Conservation (phyloP, 2,113 vertebrate species). For the Actenoides lindsayi region DNA sequence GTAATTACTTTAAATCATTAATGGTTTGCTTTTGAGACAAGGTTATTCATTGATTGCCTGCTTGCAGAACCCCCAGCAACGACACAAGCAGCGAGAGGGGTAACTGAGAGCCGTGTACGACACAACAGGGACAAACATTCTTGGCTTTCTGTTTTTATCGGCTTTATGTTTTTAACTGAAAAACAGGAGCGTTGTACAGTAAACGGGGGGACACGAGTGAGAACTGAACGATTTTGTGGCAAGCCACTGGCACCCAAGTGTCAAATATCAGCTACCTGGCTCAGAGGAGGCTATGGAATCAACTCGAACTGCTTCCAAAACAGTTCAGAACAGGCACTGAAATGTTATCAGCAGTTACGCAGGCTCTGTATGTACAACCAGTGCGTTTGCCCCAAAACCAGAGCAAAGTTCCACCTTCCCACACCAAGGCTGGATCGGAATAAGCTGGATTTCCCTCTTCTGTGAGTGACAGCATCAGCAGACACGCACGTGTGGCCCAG, state of each 20-base stretch:
- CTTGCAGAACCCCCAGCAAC: background rate
- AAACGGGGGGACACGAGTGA: fast-evolving
- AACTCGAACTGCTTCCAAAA: background rate
- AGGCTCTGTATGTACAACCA: fast-evolving
- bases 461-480: background rate
- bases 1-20: background rate
- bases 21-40: background rate
- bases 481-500: fast-evolving
- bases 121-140: background rate
- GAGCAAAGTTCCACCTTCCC: background rate
- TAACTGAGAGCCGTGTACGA: background rate
- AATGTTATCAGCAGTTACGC: background rate
- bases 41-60: background rate
- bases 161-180: background rate
- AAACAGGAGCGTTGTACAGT: background rate
- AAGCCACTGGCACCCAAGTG: background rate
- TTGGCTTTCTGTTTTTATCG: background rate
- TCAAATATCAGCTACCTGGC: background rate
- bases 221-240: background rate
- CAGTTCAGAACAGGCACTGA: background rate
- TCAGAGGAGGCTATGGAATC: background rate
- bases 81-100: background rate
- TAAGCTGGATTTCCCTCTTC: background rate
- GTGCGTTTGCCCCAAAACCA: background rate
- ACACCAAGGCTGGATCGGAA: background rate